Evolutionary conservation across 2,113 vertebrate species (phyloP).

Genomic region (Hemicordylus capensis): DNA sequence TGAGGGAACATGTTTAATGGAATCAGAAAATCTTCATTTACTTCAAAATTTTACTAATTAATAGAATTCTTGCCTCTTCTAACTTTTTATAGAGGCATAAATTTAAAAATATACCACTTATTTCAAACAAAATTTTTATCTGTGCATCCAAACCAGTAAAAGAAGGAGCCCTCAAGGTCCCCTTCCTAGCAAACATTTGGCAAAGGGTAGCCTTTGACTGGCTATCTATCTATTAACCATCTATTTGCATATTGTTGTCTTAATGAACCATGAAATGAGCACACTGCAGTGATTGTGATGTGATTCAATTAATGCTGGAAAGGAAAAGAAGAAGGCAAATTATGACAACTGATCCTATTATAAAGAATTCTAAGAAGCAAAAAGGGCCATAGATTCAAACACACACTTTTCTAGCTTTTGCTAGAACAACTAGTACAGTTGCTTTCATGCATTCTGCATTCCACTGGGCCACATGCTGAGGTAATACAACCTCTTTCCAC

Average conservation of each 20-base stretch:
- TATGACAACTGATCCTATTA: slow-evolving; percentile 22
- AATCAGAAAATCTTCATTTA: slow-evolving; percentile 46
- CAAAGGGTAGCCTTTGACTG: slow-evolving; percentile 23
- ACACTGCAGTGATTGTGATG: neutral
- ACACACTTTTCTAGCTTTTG: slow-evolving; percentile 47
- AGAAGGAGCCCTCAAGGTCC: neutral
- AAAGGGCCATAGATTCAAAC: slow-evolving; percentile 37
- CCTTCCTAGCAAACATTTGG: slow-evolving; percentile 48
- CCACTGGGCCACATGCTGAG: slow-evolving; percentile 73
- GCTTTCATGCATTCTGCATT: slow-evolving; percentile 65
- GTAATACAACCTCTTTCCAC: slow-evolving; percentile 71
- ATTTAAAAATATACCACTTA: neutral
- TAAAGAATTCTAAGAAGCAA: slow-evolving; percentile 47
- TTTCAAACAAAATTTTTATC: neutral
- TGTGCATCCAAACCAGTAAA: neutral
- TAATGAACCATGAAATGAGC: slow-evolving; percentile 29
- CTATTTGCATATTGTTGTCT: slow-evolving; percentile 31
- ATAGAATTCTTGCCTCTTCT: slow-evolving; percentile 12
- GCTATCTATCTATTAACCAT: slow-evolving; percentile 32
- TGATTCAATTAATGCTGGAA: slow-evolving; percentile 31
- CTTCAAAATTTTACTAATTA: slow-evolving; percentile 54
- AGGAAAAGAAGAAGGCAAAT: slow-evolving; percentile 24
- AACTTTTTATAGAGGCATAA: neutral
- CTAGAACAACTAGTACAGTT: slow-evolving; percentile 52
- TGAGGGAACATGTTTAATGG: slow-evolving; percentile 28